Conservation (phyloP, 2,888 invertebrate genomes). For the Hydroisotoma schaefferi region DNA sequence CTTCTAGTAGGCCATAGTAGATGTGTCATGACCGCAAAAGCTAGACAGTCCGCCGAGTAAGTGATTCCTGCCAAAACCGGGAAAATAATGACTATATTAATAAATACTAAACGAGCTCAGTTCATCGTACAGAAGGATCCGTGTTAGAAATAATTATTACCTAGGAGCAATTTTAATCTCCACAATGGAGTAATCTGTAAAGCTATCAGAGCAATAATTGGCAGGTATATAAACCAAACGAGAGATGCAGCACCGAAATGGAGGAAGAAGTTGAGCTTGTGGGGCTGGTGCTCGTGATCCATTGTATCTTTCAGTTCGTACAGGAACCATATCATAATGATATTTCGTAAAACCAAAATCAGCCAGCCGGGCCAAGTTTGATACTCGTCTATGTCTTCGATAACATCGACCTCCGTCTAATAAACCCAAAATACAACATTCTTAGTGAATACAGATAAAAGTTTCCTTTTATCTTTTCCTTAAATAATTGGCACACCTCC, state of each 20-base stretch:
- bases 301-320: constrained; percentile 53
- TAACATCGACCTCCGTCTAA: constrained; percentile 91
- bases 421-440: constrained; percentile 47
- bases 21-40: constrained; percentile 92
- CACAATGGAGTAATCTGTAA: constrained; percentile 90
- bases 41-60: constrained; percentile 91
- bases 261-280: constrained; percentile 85
- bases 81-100: constrained; percentile 1
- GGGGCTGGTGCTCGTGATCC: constrained; percentile 71
- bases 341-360: constrained; percentile 77
- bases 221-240: constrained; percentile 97
- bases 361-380: constrained; percentile 98
- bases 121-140: neutral
- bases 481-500: constrained; percentile 82
- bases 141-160: constrained; percentile 55
- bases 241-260: constrained; percentile 96
- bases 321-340: constrained; percentile 87
- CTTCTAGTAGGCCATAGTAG: constrained; percentile 92
- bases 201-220: constrained; percentile 88
- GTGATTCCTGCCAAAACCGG: constrained; percentile 71
- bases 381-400: constrained; percentile 94
- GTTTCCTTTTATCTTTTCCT: neutral
- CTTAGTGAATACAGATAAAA: neutral
- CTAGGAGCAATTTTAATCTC: constrained; percentile 89
- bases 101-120: neutral